These are phyloP conservation scores for Nerophis ophidion DNA, from an alignment of 2,113 vertebrate genomes.

Conservation along the genomic window DNA sequence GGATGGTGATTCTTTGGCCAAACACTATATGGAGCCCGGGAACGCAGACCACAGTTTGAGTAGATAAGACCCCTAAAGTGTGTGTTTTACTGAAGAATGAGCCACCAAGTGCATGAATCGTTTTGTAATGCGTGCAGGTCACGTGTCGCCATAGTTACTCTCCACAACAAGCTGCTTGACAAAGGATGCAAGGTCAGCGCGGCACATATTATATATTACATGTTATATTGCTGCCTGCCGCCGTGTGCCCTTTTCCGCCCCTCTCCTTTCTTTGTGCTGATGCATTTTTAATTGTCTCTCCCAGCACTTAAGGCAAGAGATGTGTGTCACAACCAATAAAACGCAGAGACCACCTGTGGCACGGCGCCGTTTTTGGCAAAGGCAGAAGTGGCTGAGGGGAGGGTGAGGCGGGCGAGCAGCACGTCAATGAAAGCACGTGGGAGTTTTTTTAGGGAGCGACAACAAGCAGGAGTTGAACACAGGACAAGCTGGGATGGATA, in stretches of 20 bases:
- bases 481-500: too few relatives aligned
- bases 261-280: conserved; percentile 48
- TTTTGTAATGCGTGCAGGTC: not conserved
- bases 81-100: too few relatives aligned
- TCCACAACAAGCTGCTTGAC: conserved; percentile 21
- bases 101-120: too few relatives aligned
- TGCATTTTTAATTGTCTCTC: conserved; percentile 65
- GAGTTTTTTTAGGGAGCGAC: not conserved
- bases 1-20: too few relatives aligned
- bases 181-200: conserved; percentile 41
- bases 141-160: not conserved
- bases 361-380: conserved; percentile 59
- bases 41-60: too few relatives aligned
- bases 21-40: too few relatives aligned
- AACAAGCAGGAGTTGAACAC: conserved; percentile 10
- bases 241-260: conserved; percentile 34
- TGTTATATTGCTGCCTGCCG: conserved; percentile 43
- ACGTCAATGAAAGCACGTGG: too few relatives aligned
- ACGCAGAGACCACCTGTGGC: conserved; percentile 60
- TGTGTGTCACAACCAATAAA: conserved; percentile 63
- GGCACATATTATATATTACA: too few relatives aligned
- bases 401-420: conserved; percentile 13
- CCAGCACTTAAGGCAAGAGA: conserved; percentile 59
- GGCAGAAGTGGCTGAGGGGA: conserved; percentile 54
- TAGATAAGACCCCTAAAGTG: too few relatives aligned